Percentiles rank a stretch among this genome's conserved stretches.
These are phyloP conservation scores for Cerceris ruficornis DNA, from an alignment of 2,888 invertebrate genomes.

Conservation along the genomic window DNA sequence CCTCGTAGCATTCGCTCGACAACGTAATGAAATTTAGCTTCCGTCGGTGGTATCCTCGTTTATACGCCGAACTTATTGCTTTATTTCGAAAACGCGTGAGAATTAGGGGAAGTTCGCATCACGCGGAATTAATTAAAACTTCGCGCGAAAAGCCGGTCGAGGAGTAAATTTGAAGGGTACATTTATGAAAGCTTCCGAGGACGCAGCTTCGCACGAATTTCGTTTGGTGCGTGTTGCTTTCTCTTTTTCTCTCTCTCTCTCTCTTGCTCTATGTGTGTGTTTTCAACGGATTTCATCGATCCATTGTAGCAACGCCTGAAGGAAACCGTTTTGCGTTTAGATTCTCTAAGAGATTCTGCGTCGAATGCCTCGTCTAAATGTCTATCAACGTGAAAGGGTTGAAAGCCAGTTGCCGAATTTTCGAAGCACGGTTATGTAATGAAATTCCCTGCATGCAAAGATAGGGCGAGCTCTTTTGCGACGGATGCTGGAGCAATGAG, in stretches of 20 bases:
- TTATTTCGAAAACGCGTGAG: background rate
- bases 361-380: too few species aligned
- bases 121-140: constrained; percentile 12
- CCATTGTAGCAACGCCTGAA: too few species aligned
- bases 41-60: background rate
- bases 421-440: too few species aligned
- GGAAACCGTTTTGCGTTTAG: too few species aligned
- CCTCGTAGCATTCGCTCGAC: background rate
- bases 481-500: too few species aligned
- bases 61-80: constrained; percentile 5
- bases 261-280: background rate
- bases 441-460: too few species aligned
- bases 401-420: too few species aligned
- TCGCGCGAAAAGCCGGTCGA: background rate
- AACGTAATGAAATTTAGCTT: background rate
- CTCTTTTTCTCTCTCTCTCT: background rate
- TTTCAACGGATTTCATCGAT: too few species aligned
- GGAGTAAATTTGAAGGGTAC: background rate
- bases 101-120: background rate
- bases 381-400: too few species aligned
- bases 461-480: too few species aligned
- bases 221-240: background rate
- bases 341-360: too few species aligned
- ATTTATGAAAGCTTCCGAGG: background rate
- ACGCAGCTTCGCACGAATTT: background rate